Evolutionary conservation across 2,888 invertebrate species (phyloP), one percentile per base, ranked within the genome.

Genomic region (Toxonevra muliebris): DNA sequence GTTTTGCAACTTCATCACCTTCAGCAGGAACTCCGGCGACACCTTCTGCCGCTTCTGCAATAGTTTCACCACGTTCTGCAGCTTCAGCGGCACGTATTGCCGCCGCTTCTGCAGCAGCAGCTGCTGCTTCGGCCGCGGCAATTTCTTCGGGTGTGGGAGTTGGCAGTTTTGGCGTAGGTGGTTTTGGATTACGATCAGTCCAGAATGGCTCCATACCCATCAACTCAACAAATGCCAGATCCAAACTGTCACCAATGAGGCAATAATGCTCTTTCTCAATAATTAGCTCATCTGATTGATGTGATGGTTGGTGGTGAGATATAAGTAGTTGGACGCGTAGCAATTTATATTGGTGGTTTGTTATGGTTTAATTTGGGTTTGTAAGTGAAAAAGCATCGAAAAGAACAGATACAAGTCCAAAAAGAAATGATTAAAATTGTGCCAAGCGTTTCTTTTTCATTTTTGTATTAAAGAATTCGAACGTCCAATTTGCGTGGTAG

Each of bases 161-260:
- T 42, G 78, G 75, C 48, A 75, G 69, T 70, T 73, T 79, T 3
- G 86, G 85, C 60, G 86, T 85, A 61, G 86, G 84, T 65, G 86
- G 85, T 68, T 86, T 86, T 48, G 86, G 86, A 74, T 84, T 79
- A 48, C 84, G 82, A 42, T 84, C 84, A 69, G 83, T 85, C 72
- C 83, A 85, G 72, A 76, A 77, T 17, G 87, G 87, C 77, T 87
- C 86, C 74, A 89, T 87, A 77, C 89, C 89, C 85, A 90, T 88
- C 78, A 91, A 87, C 86, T 96, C 96, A 82, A 94, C 91, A 89
- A 96, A 96, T 77, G 96, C 95, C 85, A 91, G 89, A 88, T 97
- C 97, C 89, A 97, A 90, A 87, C 94, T 96, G 86, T 96, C 93
- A 80, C 93, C 94, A 87, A 97, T 93, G 86, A 92, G 90, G 88